Conservation (phyloP, 2,797 vertebrate genomes). For the Brachymystax lenok region DNA sequence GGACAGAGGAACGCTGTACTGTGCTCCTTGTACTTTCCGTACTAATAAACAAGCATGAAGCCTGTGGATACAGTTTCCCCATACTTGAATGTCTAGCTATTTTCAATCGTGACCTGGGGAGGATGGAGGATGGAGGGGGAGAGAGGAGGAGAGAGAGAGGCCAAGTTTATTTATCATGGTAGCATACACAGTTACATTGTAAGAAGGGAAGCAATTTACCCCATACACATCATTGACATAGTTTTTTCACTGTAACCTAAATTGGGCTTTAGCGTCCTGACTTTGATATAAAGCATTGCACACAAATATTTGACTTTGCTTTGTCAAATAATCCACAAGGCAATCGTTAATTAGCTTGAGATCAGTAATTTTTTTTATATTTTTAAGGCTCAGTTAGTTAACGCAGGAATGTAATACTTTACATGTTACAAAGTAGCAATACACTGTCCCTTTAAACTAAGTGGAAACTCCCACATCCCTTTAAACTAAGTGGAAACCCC, state of each 20-base stretch:
- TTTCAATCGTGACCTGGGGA: no score
- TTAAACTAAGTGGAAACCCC: no score
- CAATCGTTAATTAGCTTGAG: no score
- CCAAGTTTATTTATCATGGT: neutral
- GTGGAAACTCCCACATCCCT: no score
- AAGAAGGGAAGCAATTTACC: neutral
- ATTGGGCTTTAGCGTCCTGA: no score
- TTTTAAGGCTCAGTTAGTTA: neutral
- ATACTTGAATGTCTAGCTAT: neutral
- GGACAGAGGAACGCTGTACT: slow-evolving; percentile 21
- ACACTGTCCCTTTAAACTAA: slow-evolving; percentile 45
- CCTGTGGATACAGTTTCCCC: neutral
- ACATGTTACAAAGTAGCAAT: neutral
- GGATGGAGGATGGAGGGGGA: no score
- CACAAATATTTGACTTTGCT: no score
- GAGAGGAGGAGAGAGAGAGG: no score
- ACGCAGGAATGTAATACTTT: neutral
- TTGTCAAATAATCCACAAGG: no score
- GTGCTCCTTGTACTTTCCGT: neutral
- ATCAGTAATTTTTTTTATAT: no score
- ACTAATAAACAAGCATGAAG: neutral
- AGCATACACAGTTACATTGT: neutral
- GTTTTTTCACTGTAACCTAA: no score
- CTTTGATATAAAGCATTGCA: no score
- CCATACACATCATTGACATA: neutral